Evolutionary conservation across 1,140 invertebrate species (phyloP).

Genomic region (Heliothis subflexa): DNA sequence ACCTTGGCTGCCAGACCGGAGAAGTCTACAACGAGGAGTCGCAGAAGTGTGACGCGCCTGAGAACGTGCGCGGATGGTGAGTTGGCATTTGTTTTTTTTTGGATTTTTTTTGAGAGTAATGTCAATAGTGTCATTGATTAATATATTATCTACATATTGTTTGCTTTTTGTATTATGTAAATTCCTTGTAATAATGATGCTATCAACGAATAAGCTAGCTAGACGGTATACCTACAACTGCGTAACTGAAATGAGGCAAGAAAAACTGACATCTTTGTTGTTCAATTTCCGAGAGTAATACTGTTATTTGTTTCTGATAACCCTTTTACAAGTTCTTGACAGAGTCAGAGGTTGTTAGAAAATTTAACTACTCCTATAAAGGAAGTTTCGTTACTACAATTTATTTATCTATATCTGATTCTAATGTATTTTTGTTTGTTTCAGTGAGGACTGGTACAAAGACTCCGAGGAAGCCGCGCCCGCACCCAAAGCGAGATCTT

Average conservation of each 20-base stretch:
- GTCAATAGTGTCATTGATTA: not conserved
- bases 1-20: conserved; percentile 93
- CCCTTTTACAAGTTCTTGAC: too few species aligned
- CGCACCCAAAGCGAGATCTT: conserved; percentile 75
- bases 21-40: conserved; percentile 95
- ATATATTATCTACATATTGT: not conserved
- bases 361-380: not conserved
- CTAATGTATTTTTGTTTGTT: conserved; percentile 48
- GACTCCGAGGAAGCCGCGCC: conserved; percentile 86
- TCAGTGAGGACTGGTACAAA: conserved; percentile 95
- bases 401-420: not conserved
- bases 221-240: too few species aligned
- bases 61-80: conserved; percentile 95
- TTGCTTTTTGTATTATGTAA: too few species aligned
- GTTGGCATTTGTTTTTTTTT: conserved; percentile 57
- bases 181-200: too few species aligned
- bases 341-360: too few species aligned
- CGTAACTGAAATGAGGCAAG: too few species aligned
- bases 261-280: too few species aligned
- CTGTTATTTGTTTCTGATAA: too few species aligned
- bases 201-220: too few species aligned
- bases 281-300: too few species aligned
- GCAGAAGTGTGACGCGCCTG: conserved; percentile 93
- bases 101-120: not conserved
- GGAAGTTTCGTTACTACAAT: not conserved